A percentile compares a stretch with the other conserved stretches of the same genome.
Conservation (phyloP, 2,113 vertebrate species). For the Setophaga coronata region DNA sequence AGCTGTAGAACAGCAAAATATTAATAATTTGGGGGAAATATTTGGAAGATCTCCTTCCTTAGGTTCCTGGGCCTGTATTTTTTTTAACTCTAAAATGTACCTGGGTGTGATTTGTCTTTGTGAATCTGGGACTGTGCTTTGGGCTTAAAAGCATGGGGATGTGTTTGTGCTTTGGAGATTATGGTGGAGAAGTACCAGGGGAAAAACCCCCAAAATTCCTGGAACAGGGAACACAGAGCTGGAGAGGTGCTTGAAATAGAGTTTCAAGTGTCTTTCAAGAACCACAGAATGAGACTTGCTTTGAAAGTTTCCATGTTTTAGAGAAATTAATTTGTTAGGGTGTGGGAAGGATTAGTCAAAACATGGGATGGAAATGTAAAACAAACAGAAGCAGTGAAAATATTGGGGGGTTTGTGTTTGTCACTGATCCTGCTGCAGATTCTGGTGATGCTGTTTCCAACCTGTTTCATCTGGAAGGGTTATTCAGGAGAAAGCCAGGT, state of each 20-base stretch:
- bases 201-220: no score
- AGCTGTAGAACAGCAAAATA: background rate
- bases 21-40: background rate
- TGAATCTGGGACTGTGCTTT: background rate
- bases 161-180: background rate
- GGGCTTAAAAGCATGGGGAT: accelerated
- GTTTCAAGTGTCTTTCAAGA: background rate
- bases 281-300: background rate
- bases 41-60: background rate
- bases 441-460: background rate
- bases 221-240: background rate
- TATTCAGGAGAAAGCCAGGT: background rate
- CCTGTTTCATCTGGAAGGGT: background rate
- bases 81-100: background rate
- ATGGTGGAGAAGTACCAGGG: background rate
- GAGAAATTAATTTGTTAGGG: accelerated
- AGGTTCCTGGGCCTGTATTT: background rate
- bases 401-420: background rate
- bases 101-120: accelerated
- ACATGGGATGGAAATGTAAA: background rate
- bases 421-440: background rate
- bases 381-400: background rate
- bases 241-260: background rate
- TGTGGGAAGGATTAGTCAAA: background rate
- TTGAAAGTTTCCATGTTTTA: background rate